phyloP scores from a whole-genome alignment of 2,888 invertebrate genomes.

The Cryptophagus acutangulus region DNA sequence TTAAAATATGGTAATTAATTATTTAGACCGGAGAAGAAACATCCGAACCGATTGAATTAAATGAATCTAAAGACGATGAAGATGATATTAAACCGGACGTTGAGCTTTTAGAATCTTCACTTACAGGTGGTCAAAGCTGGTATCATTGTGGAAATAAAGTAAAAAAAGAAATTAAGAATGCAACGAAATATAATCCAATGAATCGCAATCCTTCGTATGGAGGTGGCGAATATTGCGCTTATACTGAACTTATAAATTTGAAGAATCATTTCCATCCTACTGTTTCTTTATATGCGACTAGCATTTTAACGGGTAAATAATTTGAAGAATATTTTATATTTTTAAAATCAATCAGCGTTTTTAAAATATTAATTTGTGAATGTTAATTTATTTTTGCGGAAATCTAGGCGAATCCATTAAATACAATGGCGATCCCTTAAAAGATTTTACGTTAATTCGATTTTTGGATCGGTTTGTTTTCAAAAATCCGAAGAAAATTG shows the following conservation, averaged over 20 bases:
- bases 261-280: conserved; percentile 85
- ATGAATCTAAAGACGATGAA: conserved; percentile 29
- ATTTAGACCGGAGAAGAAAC: conserved; percentile 21
- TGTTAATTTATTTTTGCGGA: not conserved
- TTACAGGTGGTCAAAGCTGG: conserved; percentile 33
- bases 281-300: conserved; percentile 80
- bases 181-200: conserved; percentile 60
- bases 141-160: conserved; percentile 32
- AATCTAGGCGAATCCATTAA: conserved; percentile 63
- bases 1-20: no score
- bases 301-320: conserved; percentile 61
- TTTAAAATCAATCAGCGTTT: no score
- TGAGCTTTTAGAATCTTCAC: conserved; percentile 25
- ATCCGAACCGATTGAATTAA: conserved; percentile 28
- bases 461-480: conserved; percentile 95
- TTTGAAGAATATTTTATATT: conserved; percentile 26
- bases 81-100: conserved; percentile 36
- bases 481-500: conserved; percentile 78
- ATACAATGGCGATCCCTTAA: conserved; percentile 89
- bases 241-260: conserved; percentile 71
- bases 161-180: conserved; percentile 23
- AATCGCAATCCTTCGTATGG: conserved; percentile 82
- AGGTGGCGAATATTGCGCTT: conserved; percentile 66
- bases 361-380: no score
- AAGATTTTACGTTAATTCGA: conserved; percentile 84